Evolutionary conservation across 92 coral and sea anemone genomes (phyloP).

Genomic region (Plumapathes pennacea): DNA sequence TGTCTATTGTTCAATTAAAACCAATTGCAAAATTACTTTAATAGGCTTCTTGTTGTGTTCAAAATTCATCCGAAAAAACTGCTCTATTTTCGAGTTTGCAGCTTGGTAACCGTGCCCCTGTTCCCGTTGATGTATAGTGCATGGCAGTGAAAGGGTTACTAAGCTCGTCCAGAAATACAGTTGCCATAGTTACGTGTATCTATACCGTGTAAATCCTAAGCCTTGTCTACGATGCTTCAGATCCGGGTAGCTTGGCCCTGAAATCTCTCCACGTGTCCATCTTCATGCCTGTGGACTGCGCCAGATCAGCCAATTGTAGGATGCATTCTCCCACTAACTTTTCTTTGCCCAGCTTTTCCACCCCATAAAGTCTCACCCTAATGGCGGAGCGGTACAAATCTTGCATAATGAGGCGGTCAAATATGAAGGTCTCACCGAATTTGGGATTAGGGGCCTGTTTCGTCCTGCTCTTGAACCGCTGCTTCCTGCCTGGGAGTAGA

Average conservation of each 20-base stretch:
- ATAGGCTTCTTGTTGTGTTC: too few relatives aligned
- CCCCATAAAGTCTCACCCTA: constrained; percentile 82
- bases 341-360: constrained; percentile 78
- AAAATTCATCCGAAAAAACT: too few relatives aligned
- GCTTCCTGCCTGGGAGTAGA: constrained; percentile 77
- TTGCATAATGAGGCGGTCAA: constrained; percentile 76
- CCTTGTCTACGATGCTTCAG: constrained; percentile 49
- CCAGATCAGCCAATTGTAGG: constrained; percentile 90
- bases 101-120: too few relatives aligned
- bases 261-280: constrained; percentile 80
- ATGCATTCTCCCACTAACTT: constrained; percentile 75
- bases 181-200: too few relatives aligned
- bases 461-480: constrained; percentile 84
- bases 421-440: constrained; percentile 87
- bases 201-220: too few relatives aligned
- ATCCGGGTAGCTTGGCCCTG: constrained; percentile 40
- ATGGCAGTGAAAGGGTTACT: too few relatives aligned
- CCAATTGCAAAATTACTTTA: too few relatives aligned
- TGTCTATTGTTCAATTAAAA: too few relatives aligned
- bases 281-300: constrained; percentile 54
- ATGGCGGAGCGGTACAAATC: constrained; percentile 84
- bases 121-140: too few relatives aligned
- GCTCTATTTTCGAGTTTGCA: too few relatives aligned
- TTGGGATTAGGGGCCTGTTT: constrained; percentile 69
- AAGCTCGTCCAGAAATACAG: too few relatives aligned